Evolutionary conservation across 37 sponge, comb jelly and placozoan species (phyloP), one percentile per base, ranked within the genome.

Genomic region (Eunapius fragilis): DNA sequence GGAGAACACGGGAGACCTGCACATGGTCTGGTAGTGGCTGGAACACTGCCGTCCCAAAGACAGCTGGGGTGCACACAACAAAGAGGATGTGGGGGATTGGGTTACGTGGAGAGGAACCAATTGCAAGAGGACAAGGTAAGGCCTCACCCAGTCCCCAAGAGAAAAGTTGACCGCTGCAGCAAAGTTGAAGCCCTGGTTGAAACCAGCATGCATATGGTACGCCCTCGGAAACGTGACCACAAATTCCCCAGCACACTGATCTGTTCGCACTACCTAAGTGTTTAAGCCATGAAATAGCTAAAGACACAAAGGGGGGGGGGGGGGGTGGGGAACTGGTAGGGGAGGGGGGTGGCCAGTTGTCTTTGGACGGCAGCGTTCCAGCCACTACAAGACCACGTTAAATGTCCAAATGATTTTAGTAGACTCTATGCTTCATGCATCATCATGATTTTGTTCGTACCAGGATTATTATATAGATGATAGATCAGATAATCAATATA

Each of bases 111-210:
- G 6, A 34, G 19, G 24, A 1, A 17, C 14, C 14, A 58, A 76
- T 77, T 77, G 78, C 77, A 49, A 86, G 37, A 0, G 4, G n/a
- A 83, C 24, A 31, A n/a, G n/a, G 28, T 58, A 48, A 31, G 7
- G 22, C 80, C 84, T 80, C 48, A 96, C 98, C 99, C 99, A 98
- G 89, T 98, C 99, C 68, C 94, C 87, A 4, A 97, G 87, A 24
- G 94, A 89, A 72, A 97, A 98, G 84, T 98, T 98, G 79, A 97
- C 98, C 37, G 99, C 99, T 72, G 96, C 98, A 30, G 96, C 98
- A 87, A 95, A 95, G 88, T 98, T 98, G 90, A 97, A 98, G 27
- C 99, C 99, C 67, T 97, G 98, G 79, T 98, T 98, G 87, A 97
- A 98, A 11, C 99, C 99, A 38, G 99, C 97, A 77, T n/a, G n/a